Evolutionary conservation across 2,113 vertebrate genomes (phyloP).

Genomic region (Nansenia antarctica): DNA sequence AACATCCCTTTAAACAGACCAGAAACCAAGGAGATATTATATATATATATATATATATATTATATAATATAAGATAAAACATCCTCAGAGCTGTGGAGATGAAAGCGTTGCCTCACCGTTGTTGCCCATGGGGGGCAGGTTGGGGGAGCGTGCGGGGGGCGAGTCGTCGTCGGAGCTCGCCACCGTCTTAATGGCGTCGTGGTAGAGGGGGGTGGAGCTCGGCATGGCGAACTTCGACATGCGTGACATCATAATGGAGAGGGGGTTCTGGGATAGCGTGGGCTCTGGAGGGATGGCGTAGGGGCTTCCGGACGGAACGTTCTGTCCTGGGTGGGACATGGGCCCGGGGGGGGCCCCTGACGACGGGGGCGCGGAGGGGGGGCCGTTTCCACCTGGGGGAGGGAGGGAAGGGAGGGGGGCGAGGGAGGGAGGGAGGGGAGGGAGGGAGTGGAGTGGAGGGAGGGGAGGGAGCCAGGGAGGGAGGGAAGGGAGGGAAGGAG

Average conservation of each 20-base stretch:
- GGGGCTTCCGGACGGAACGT: slow-evolving; percentile 92
- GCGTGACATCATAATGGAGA: slow-evolving; percentile 99
- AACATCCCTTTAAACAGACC: too few species aligned
- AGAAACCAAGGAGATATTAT: too few species aligned
- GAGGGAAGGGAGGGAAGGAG: too few species aligned
- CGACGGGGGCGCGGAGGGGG: slow-evolving; percentile 84
- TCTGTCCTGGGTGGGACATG: slow-evolving; percentile 66
- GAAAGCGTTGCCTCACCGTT: slow-evolving; percentile 82
- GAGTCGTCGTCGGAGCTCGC: slow-evolving; percentile 98
- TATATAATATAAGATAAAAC: background rate
- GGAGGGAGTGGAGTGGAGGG: too few species aligned
- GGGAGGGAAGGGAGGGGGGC: background rate
- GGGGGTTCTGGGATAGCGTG: slow-evolving; percentile 96
- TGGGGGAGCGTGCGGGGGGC: slow-evolving; percentile 95
- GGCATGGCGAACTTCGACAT: slow-evolving; percentile 99
- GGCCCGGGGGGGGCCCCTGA: slow-evolving; percentile 79
- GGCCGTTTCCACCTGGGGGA: slow-evolving; percentile 89
- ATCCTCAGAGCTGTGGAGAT: too few species aligned
- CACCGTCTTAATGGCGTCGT: slow-evolving; percentile 99
- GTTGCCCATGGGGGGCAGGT: slow-evolving; percentile 91
- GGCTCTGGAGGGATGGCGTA: slow-evolving; percentile 97
- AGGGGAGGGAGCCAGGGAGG: too few species aligned
- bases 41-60: too few species aligned
- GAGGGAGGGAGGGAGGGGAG: slow-evolving; percentile 1
- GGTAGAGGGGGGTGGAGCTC: slow-evolving; percentile 96